Evolutionary conservation across 2,888 invertebrate species (phyloP).

Genomic region (Eristalis arbustorum): DNA sequence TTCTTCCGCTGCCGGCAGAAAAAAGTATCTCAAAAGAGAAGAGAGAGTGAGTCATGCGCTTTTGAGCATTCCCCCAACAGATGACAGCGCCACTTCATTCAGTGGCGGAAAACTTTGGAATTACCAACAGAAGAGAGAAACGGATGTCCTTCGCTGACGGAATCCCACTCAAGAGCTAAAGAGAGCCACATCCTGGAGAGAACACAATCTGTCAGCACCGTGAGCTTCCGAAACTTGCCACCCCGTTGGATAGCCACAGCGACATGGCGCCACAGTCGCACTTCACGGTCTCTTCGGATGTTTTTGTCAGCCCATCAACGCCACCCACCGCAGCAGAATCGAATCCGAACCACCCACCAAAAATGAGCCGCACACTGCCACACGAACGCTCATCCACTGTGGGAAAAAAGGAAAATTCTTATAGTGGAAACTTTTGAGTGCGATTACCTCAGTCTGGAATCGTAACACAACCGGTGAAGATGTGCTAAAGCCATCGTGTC

Average conservation of each 20-base stretch:
- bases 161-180: constrained; percentile 63
- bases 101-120: constrained; percentile 11
- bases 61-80: background rate
- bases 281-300: background rate
- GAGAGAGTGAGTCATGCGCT: constrained; percentile 40
- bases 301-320: constrained; percentile 38
- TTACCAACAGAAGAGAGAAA: constrained; percentile 14
- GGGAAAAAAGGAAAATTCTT: constrained; percentile 64
- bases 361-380: constrained; percentile 5
- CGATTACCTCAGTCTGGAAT: constrained; percentile 80
- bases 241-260: background rate
- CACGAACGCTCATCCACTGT: constrained; percentile 26
- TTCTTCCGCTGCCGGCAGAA: background rate
- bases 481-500: constrained; percentile 71
- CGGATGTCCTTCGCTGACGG: background rate
- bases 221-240: constrained; percentile 29
- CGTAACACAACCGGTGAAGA: constrained; percentile 79
- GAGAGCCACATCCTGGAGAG: constrained; percentile 34
- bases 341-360: constrained; percentile 41
- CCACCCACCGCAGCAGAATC: constrained; percentile 51
- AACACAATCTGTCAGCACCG: constrained; percentile 40
- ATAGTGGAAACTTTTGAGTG: constrained; percentile 74
- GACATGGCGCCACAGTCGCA: constrained; percentile 38
- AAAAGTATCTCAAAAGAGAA: background rate
- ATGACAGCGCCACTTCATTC: constrained; percentile 24